These are phyloP conservation scores for Epirrhoe alternata DNA, from an alignment of 2,888 invertebrate species.

Conservation along the genomic window DNA sequence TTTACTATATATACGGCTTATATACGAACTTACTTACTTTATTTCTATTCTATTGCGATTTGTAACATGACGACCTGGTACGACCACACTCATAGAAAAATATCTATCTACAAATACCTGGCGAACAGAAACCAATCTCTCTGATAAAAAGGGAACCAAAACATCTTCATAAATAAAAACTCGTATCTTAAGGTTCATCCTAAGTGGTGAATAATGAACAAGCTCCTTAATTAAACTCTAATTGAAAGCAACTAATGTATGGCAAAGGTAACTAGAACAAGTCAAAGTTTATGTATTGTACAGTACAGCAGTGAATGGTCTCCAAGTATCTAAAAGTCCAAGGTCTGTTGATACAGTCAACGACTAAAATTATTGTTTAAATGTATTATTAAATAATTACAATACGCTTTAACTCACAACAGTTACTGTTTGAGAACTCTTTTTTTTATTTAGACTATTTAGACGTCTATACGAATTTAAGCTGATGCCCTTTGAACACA, in stretches of 20 bases:
- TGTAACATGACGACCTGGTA: no score
- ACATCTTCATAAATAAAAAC: slow-evolving; percentile 29
- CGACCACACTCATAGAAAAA: no score
- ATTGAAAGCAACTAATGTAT: not conserved
- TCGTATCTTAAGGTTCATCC: not conserved
- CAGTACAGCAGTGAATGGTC: slow-evolving; percentile 30
- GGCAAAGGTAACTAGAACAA: slow-evolving; percentile 6
- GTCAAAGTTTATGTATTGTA: slow-evolving; percentile 2
- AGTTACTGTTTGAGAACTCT: no score
- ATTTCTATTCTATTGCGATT: no score
- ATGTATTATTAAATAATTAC: no score
- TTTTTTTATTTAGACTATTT: no score
- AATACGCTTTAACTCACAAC: no score
- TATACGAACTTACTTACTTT: no score
- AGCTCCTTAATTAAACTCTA: not conserved
- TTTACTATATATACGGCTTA: no score
- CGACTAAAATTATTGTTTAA: not conserved
- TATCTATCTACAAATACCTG: not conserved
- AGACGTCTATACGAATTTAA: no score
- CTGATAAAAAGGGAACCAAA: slow-evolving; percentile 20
- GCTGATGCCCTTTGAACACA: not conserved
- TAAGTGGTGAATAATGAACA: not conserved
- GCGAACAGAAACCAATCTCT: slow-evolving; percentile 32
- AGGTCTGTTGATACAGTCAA: slow-evolving; percentile 44
- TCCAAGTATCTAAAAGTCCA: slow-evolving; percentile 43